Evolutionary conservation across 2,113 vertebrate genomes (phyloP), one percentile per base, ranked within the genome.

Genomic region (Phalacrocorax aristotelis): DNA sequence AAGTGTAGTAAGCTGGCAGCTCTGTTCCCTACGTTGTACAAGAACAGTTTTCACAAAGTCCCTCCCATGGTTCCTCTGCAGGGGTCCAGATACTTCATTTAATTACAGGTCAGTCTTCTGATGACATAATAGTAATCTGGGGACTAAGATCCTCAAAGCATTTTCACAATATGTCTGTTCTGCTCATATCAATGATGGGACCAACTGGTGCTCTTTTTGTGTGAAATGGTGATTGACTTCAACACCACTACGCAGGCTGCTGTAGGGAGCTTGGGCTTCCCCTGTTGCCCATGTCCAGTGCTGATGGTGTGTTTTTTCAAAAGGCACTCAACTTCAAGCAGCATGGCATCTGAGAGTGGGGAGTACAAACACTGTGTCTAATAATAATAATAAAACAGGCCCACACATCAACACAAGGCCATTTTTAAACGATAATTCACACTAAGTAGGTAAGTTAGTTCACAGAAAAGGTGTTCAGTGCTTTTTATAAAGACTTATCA

Each of bases 311-410:
- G 7, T 21, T 62, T 91, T 78, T 68, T 44, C 19, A 27, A 72
- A 87, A 42, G 17, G 2, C 42, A 30, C 23, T 60, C 48, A 48
- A 8, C 32, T 77, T 61, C 66, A 58, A 74, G n/a, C 16, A 83
- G 6, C 19, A 48, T 0, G 0, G 21, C 19, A 48, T n/a, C 34
- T 40, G 48, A 51, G 17, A 87, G 18, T 1, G 2, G 10, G 29
- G 11, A 70, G 7, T 16, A 16, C 11, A 74, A 83, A 36, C 27
- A 27, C 5, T 0, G 0, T 13, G 17, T 13, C 19, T 65, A 48
- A 46, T 30, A 70, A 52, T 26, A 70, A 52, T 26, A 46, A 80
- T 42, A 91, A 79, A 44, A 57, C 6, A 48, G 17, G 3, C 34
- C 8, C n/a, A 71, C 7, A 32, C 21, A 26, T 2, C 2, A 25